phyloP scores from a whole-genome alignment of 37 sponge, comb jelly and placozoan genomes.

The Haliclona indistincta region DNA sequence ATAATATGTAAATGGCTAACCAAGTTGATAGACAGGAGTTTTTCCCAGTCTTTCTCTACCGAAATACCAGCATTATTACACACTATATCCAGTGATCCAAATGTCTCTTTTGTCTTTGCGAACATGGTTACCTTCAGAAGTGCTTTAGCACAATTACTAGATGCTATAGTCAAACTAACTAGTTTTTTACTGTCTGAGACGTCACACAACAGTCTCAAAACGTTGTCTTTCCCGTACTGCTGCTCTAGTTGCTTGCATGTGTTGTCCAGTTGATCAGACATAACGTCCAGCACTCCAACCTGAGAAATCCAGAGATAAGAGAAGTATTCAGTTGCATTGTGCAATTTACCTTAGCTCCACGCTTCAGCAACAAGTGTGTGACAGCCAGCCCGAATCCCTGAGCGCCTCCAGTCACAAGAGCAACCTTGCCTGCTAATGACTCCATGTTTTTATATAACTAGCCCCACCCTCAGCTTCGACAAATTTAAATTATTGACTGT shows the following conservation, averaged over 20 bases:
- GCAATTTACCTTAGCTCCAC: conserved; percentile 62
- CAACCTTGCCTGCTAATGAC: conserved; percentile 31
- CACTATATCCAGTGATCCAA: conserved; percentile 61
- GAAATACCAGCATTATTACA: conserved; percentile 86
- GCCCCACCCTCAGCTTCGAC: too few species aligned
- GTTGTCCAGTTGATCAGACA: not conserved
- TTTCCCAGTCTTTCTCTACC: conserved; percentile 62
- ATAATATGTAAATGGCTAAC: conserved; percentile 15
- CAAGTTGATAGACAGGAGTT: conserved; percentile 57
- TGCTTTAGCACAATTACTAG: too few species aligned
- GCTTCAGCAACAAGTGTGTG: conserved; percentile 39
- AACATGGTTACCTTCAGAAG: conserved; percentile 17
- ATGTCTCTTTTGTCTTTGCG: conserved; percentile 4
- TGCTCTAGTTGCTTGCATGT: not conserved
- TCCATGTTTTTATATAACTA: too few species aligned
- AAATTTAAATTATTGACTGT: too few species aligned
- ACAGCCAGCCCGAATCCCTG: conserved; percentile 79
- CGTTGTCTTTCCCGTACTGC: conserved; percentile 2
- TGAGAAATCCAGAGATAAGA: too few species aligned
- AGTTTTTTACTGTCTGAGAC: conserved; percentile 17
- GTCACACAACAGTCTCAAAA: conserved; percentile 31
- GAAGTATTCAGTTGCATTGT: too few species aligned
- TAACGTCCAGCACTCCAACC: not conserved
- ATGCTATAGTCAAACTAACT: too few species aligned
- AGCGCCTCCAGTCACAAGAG: conserved; percentile 82